Evolutionary conservation across 1,140 invertebrate species (phyloP), one percentile per base, ranked within the genome.

Genomic region (Drosophila orena): DNA sequence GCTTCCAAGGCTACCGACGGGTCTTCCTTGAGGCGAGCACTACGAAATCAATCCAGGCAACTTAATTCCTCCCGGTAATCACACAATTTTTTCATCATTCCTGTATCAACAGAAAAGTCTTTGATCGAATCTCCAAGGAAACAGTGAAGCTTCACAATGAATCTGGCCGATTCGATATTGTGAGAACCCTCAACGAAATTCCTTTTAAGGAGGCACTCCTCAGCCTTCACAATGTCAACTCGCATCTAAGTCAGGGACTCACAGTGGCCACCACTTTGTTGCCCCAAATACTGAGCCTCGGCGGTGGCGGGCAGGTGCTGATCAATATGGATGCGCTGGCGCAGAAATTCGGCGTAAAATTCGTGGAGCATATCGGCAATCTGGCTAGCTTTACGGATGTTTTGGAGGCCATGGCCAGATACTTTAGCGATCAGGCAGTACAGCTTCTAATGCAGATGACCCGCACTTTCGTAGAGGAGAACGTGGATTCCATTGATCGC

Each of bases 181-280:
- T 91, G 24, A 90, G 90, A 30, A 66, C 81, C 8, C 69, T 91
- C 3, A 91, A 91, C 49, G 83, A 91, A 50, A 91, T 91, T 49
- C 90, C 90, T 0, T 71, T 81, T 2, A 91, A 78, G 53, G 90
- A 91, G 42, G 50, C 57, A 1, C 49, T 91, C 10, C 65, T 79
- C 3, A 77, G 55, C 15, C 42, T 91, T 20, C 83, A 89, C 52
- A 64, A 56, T 14, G 38, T 79, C 3, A 73, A 79, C 46, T 44
- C 53, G 5, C 69, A 91, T 50, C 56, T 91, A 5, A 44, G 34
- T 4, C 49, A 70, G 12, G 79, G 83, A 0, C 12, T 73, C 2
- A 43, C 60, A 1, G 75, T 61, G 2, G 43, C 65, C 11, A 72
- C 83, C 2, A 53, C 70, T 8, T 0, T 79, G 15, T 30, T 85